Conservation (phyloP, 2,797 vertebrate species). For the Falco rusticolus region DNA sequence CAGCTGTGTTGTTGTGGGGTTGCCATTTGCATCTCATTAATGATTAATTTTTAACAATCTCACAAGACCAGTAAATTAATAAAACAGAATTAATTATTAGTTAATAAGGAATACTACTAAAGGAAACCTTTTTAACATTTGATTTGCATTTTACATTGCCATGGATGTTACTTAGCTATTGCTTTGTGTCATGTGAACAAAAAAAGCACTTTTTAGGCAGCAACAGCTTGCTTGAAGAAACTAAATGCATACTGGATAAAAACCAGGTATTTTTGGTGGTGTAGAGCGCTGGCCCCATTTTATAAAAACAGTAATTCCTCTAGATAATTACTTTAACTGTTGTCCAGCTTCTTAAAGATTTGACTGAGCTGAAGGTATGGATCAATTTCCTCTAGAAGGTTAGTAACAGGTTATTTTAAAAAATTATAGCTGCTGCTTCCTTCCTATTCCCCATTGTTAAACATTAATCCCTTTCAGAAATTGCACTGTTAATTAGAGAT, state of each 20-base stretch:
- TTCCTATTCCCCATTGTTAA: neutral
- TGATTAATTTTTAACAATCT: conserved; percentile 59
- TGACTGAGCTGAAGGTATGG: neutral
- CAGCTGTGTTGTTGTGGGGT: conserved; percentile 37
- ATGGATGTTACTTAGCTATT: neutral
- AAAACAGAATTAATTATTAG: conserved; percentile 26
- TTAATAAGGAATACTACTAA: conserved; percentile 49
- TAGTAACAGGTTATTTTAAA: conserved; percentile 48
- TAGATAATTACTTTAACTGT: conserved; percentile 39
- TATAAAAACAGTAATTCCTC: conserved; percentile 42
- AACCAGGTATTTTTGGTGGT: neutral
- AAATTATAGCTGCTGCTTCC: conserved; percentile 21
- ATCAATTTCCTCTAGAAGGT: conserved; percentile 30
- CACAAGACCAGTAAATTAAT: conserved; percentile 53
- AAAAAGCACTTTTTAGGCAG: neutral
- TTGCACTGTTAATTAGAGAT: conserved; percentile 47
- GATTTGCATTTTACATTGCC: neutral
- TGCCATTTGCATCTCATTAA: conserved; percentile 57
- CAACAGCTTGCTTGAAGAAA: neutral
- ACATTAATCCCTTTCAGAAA: conserved; percentile 53
- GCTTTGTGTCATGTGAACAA: neutral
- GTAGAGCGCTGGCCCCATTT: conserved; percentile 35
- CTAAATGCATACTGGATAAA: neutral
- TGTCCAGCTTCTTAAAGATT: conserved; percentile 36
- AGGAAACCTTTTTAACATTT: conserved; percentile 17